Percentiles rank a stretch among this genome's conserved stretches.
These are phyloP conservation scores for Colossoma macropomum DNA, from an alignment of 2,113 vertebrate species.

Conservation along the genomic window DNA sequence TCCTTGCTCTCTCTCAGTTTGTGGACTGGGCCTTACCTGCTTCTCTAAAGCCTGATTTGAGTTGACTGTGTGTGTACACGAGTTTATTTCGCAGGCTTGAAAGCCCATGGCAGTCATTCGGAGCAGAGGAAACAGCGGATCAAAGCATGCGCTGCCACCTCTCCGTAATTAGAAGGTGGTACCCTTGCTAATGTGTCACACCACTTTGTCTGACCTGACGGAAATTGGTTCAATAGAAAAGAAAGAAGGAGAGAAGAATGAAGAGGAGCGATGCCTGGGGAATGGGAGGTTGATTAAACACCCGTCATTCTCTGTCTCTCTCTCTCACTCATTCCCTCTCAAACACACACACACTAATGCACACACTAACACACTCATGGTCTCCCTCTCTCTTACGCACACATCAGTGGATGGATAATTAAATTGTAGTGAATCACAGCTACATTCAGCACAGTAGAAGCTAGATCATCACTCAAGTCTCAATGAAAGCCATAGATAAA, in stretches of 20 bases:
- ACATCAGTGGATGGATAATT: constrained; percentile 18
- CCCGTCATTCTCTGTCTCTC: constrained; percentile 32
- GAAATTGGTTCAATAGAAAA: constrained; percentile 29
- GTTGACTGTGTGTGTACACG: background rate
- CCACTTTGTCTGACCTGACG: constrained; percentile 62
- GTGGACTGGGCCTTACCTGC: background rate
- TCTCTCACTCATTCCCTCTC: constrained; percentile 11
- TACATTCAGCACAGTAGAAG: background rate
- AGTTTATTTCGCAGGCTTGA: background rate
- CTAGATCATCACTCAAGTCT: background rate
- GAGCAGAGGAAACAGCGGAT: constrained; percentile 64
- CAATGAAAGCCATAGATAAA: background rate
- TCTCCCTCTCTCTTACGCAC: constrained; percentile 47
- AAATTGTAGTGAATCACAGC: constrained; percentile 19
- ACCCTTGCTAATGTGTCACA: constrained; percentile 66
- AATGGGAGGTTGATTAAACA: constrained; percentile 42
- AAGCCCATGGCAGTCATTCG: constrained; percentile 64
- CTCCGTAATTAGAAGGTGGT: constrained; percentile 72
- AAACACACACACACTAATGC: constrained; percentile 31
- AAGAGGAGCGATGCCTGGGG: constrained; percentile 54
- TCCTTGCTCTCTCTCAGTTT: background rate
- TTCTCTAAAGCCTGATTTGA: background rate
- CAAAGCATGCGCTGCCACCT: constrained; percentile 64
- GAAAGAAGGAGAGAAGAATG: constrained; percentile 24
- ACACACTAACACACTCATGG: constrained; percentile 48